These are phyloP conservation scores for Nymphalis c-album DNA, from an alignment of 2,888 invertebrate genomes.

Conservation along the genomic window DNA sequence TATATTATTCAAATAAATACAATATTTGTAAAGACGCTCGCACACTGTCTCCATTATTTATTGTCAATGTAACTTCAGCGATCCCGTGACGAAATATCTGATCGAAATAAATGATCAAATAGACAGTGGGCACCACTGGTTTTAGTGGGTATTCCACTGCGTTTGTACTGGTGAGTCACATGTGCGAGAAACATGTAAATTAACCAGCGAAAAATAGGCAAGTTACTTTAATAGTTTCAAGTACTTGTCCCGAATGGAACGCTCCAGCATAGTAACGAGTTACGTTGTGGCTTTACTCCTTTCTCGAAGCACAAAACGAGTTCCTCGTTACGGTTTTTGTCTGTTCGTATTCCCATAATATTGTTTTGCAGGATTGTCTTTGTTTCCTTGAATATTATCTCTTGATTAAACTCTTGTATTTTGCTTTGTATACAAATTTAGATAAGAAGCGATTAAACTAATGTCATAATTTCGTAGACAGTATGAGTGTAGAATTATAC, in stretches of 20 bases:
- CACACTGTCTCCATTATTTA: background rate
- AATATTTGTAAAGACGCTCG: background rate
- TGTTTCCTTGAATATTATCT: slow-evolving; percentile 5
- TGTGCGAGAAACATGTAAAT: too few relatives aligned
- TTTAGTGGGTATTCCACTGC: too few relatives aligned
- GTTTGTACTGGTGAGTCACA: too few relatives aligned
- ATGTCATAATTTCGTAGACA: background rate
- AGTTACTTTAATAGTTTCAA: slow-evolving; percentile 16
- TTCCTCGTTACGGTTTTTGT: slow-evolving; percentile 39
- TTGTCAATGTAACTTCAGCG: too few relatives aligned
- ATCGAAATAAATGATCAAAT: too few relatives aligned
- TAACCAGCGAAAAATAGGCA: too few relatives aligned
- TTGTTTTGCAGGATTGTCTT: slow-evolving; percentile 26
- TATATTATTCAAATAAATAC: too few relatives aligned
- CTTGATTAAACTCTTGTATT: slow-evolving; percentile 2
- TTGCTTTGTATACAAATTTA: background rate
- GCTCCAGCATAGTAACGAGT: slow-evolving; percentile 50
- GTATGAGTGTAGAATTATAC: background rate
- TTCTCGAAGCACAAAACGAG: slow-evolving; percentile 53
- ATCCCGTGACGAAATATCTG: too few relatives aligned
- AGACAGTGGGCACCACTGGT: too few relatives aligned
- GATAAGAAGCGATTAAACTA: background rate
- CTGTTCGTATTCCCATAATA: slow-evolving; percentile 28
- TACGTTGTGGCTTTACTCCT: slow-evolving; percentile 52
- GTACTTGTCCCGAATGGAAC: slow-evolving; percentile 32